Evolutionary conservation across 37 sponge, comb jelly and placozoan genomes (phyloP).

Genomic region (Sycon ciliatum): DNA sequence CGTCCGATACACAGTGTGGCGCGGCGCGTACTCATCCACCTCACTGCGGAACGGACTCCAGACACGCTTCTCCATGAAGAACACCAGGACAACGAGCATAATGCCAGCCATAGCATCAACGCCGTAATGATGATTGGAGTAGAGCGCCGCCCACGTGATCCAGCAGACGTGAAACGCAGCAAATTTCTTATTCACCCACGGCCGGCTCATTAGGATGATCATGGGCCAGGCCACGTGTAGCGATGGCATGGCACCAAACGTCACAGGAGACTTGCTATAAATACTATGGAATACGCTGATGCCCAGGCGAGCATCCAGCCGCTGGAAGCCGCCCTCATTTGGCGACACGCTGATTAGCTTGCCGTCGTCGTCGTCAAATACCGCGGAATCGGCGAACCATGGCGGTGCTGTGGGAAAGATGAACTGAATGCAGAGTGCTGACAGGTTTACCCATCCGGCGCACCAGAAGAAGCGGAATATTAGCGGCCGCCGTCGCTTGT

Average conservation of each 20-base stretch:
- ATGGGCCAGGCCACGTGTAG: slow-evolving; percentile 73
- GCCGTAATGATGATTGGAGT: slow-evolving; percentile 64
- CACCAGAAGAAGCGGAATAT: slow-evolving; percentile 64
- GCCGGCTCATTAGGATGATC: slow-evolving; percentile 53
- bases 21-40: no score
- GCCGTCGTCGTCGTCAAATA: slow-evolving; percentile 39
- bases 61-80: slow-evolving; percentile 38
- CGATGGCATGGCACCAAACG: slow-evolving; percentile 78
- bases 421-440: slow-evolving; percentile 54
- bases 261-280: slow-evolving; percentile 61
- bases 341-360: slow-evolving; percentile 33
- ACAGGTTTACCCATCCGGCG: slow-evolving; percentile 69
- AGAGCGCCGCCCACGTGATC: slow-evolving; percentile 75
- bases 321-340: slow-evolving; percentile 61
- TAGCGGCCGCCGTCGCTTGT: slow-evolving; percentile 17
- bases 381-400: slow-evolving; percentile 68
- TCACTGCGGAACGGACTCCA: slow-evolving; percentile 74
- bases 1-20: no score
- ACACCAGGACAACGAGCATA: slow-evolving; percentile 44
- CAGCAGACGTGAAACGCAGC: slow-evolving; percentile 52
- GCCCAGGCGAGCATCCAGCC: slow-evolving; percentile 60
- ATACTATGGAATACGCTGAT: slow-evolving; percentile 46
- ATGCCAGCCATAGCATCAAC: slow-evolving; percentile 74
- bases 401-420: slow-evolving; percentile 79
- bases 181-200: slow-evolving; percentile 61